Percentiles rank a stretch among this genome's conserved stretches.
These are phyloP conservation scores for Dasypus novemcinctus DNA, from an alignment of 2,113 vertebrate species.

Conservation along the genomic window DNA sequence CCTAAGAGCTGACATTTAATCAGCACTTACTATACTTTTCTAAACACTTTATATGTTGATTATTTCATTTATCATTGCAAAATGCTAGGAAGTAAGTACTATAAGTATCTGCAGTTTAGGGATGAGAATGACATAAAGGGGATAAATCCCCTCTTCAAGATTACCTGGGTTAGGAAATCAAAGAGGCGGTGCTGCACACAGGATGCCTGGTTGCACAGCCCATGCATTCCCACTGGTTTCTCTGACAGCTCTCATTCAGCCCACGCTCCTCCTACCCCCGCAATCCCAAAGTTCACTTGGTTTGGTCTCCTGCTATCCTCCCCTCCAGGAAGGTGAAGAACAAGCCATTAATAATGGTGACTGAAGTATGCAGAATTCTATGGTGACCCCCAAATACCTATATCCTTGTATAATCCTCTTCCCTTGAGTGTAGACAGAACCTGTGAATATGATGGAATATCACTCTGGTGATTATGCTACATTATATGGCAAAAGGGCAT, in stretches of 20 bases:
- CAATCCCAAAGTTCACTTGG: neutral
- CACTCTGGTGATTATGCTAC: neutral
- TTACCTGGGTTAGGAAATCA: accelerated
- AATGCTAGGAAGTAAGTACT: neutral
- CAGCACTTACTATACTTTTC: neutral
- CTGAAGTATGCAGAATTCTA: accelerated
- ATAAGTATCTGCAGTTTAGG: neutral
- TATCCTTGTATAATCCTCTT: accelerated
- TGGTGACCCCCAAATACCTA: neutral
- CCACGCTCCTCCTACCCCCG: too few relatives aligned
- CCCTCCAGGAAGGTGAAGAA: neutral
- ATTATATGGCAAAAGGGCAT: neutral
- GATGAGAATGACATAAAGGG: neutral
- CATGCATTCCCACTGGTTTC: accelerated
- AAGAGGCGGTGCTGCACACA: too few relatives aligned
- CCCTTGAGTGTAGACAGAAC: neutral
- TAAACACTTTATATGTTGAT: neutral
- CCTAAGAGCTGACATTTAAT: accelerated
- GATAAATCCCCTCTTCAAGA: neutral
- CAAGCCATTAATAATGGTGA: neutral
- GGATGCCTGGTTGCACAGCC: neutral
- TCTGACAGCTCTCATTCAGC: neutral
- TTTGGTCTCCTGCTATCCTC: neutral
- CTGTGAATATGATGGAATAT: neutral
- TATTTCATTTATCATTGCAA: neutral